These are phyloP conservation scores for Ectropis crepuscularia DNA, from an alignment of 2,888 invertebrate species.

Conservation along the genomic window DNA sequence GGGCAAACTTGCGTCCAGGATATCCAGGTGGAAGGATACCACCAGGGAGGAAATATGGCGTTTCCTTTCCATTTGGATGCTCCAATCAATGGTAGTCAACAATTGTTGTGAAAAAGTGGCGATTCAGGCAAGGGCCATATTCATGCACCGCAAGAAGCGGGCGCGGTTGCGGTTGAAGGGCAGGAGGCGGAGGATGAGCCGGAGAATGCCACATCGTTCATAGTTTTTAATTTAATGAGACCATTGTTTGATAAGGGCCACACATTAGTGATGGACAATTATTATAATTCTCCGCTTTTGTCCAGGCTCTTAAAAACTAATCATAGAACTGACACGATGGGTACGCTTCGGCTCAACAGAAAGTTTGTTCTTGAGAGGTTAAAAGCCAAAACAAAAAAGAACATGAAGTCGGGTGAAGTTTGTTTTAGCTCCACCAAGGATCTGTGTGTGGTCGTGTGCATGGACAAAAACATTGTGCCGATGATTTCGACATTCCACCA, in stretches of 20 bases:
- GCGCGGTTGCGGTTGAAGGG: slow-evolving; percentile 15
- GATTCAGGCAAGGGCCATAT: slow-evolving; percentile 38
- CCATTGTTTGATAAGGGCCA: slow-evolving; percentile 41
- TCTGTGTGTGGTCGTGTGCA: slow-evolving; percentile 37
- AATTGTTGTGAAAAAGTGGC: neutral
- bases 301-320: slow-evolving; percentile 38
- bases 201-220: slow-evolving; percentile 39
- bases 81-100: neutral
- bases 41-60: neutral
- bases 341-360: slow-evolving; percentile 41
- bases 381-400: slow-evolving; percentile 29
- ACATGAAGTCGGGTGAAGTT: slow-evolving; percentile 34
- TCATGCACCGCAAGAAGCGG: slow-evolving; percentile 25
- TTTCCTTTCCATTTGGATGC: neutral
- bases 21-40: neutral
- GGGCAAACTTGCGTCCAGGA: neutral
- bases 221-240: slow-evolving; percentile 36
- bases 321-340: slow-evolving; percentile 39
- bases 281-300: slow-evolving; percentile 44
- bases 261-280: slow-evolving; percentile 46
- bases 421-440: slow-evolving; percentile 37
- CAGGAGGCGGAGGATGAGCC: slow-evolving; percentile 31
- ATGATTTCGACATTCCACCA: slow-evolving; percentile 19
- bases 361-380: slow-evolving; percentile 42
- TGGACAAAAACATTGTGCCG: slow-evolving; percentile 29